Base-by-base conservation (phyloP, 2,113 vertebrate species). In the Clarias batrachus region DNA sequence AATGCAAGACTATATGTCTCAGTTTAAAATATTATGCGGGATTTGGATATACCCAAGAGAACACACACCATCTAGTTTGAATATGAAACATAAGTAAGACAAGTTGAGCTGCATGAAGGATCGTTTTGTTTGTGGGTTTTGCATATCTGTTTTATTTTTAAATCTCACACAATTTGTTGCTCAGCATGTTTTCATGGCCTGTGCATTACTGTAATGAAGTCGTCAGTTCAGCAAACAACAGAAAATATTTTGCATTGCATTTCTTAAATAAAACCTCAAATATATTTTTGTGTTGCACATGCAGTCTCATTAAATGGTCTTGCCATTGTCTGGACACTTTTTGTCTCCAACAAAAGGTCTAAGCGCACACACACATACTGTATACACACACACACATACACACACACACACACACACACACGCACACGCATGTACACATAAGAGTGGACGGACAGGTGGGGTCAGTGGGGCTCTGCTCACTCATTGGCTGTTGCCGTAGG, bases 401-500 rank as follows among this genome's bases (percentile, higher is more conserved):
- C 56, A n/a, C 82, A 59, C 82, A 82, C 66, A 59, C 66, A 25
- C 23, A 84, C 37, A 83, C 25, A 16, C 59, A 84, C 82, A 89
- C 66, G 1, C 56, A n/a, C 82, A 59, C 82, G 66, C 66, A 59
- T 54, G 82, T 19, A 0, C 48, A 81, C 76, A 77, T 87, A 79
- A 21, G 11, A 86, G 84, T 52, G 52, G 83, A 63, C 68, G 54
- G 77, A 84, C 87, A 90, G 87, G 87, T 88, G 85, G 87, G 87
- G 84, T 88, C 89, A 84, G 87, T 90, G 84, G 87, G 87, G 62
- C 59, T 84, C 85, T 88, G 76, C 25, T 80, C 59, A 82, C 79
- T 84, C 37, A 88, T 88, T 90, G 81, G 84, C 85, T 88, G 85
- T 88, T 90, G 70, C 81, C 77, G 85, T 88, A 90, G 89, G 87